Conservation (phyloP, 2,888 invertebrate genomes). For the Beris morrisii region DNA sequence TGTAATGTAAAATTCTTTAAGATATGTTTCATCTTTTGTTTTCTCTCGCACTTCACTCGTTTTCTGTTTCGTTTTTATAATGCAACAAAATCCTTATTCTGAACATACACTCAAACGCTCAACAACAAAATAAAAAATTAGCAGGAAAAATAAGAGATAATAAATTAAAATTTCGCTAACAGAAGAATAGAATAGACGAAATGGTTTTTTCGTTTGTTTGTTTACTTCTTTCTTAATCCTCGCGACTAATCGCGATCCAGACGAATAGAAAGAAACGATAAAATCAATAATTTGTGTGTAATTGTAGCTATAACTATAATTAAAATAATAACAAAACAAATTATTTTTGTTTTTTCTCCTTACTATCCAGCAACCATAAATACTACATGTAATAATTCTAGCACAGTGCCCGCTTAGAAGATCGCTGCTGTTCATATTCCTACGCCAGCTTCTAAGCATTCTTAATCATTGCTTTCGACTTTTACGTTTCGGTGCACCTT, state of each 20-base stretch:
- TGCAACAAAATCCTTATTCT: no score
- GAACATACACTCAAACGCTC: no score
- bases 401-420: constrained; percentile 2
- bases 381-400: constrained; percentile 17
- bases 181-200: no score
- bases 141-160: no score
- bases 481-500: constrained; percentile 10
- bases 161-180: no score
- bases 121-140: no score
- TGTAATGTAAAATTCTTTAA: no score
- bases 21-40: no score
- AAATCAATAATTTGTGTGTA: constrained; percentile 7
- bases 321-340: constrained; percentile 4
- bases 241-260: background rate
- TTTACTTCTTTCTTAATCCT: background rate
- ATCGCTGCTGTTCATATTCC: background rate
- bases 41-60: no score
- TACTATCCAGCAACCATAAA: constrained; percentile 24
- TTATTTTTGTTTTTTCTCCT: constrained; percentile 1
- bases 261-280: constrained; percentile 5
- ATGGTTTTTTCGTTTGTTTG: no score
- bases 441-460: background rate
- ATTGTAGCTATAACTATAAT: constrained; percentile 6
- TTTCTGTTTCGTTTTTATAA: no score
- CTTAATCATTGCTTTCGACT: constrained; percentile 25